Percentiles rank a stretch among this genome's conserved stretches.
Evolutionary conservation across 2,113 vertebrate species (phyloP).

Genomic region (Hemibagrus wyckioides): DNA sequence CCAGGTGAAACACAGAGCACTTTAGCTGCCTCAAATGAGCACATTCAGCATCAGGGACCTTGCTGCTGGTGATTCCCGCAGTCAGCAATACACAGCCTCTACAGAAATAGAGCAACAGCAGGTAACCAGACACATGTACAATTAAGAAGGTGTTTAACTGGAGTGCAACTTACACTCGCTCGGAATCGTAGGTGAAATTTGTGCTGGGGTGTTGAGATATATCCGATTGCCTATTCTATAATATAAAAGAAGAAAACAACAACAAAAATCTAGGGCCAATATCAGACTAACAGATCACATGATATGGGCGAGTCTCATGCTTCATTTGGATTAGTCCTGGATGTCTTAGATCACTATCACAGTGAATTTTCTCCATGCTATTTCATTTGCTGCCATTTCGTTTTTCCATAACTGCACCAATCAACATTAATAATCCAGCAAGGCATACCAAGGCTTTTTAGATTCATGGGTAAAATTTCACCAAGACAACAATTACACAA

Average conservation of each 20-base stretch:
- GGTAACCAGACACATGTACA: background rate
- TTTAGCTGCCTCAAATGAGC: background rate
- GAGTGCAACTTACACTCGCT: background rate
- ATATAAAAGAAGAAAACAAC: background rate
- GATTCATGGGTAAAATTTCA: background rate
- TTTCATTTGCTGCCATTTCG: too few species aligned
- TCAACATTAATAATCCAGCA: background rate
- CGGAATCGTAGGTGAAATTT: background rate
- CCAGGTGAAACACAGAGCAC: background rate
- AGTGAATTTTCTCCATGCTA: background rate
- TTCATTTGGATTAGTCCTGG: background rate
- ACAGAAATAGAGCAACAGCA: background rate
- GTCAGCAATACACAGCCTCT: background rate
- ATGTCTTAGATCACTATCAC: background rate
- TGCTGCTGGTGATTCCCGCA: background rate
- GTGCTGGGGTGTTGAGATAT: background rate
- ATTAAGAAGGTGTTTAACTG: background rate
- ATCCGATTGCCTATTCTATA: background rate
- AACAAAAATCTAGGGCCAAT: background rate
- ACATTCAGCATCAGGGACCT: background rate
- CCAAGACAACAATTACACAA: background rate
- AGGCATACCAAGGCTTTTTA: background rate
- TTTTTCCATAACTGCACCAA: background rate
- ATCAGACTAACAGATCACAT: background rate
- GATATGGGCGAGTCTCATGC: background rate